Conservation (phyloP, 2,797 vertebrate species). For the Sphaeramia orbicularis region DNA sequence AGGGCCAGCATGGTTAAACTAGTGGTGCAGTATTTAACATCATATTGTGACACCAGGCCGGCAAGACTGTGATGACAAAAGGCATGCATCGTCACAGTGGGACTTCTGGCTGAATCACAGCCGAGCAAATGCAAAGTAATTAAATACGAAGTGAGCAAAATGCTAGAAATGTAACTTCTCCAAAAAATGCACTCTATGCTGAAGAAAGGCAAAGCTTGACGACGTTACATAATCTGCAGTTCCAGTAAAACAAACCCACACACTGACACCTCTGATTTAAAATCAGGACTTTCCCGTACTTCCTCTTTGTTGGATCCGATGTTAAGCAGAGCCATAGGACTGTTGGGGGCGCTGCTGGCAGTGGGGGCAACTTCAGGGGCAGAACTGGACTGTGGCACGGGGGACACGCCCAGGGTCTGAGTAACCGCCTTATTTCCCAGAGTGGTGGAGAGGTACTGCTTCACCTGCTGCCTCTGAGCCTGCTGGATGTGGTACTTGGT, state of each 20-base stretch:
- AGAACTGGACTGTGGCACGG: constrained; percentile 83
- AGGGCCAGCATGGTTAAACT: constrained; percentile 58
- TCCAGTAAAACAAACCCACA: constrained; percentile 36
- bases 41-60: constrained; percentile 76
- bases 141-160: constrained; percentile 52
- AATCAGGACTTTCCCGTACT: constrained; percentile 78
- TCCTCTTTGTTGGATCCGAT: constrained; percentile 93
- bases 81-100: constrained; percentile 57
- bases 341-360: constrained; percentile 89
- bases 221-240: constrained; percentile 46
- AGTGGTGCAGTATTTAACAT: constrained; percentile 77
- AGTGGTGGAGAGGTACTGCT: constrained; percentile 93
- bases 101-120: constrained; percentile 34
- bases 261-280: constrained; percentile 18
- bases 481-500: constrained; percentile 95
- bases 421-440: constrained; percentile 87
- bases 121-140: constrained; percentile 73
- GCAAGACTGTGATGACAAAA: constrained; percentile 55
- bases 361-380: constrained; percentile 79
- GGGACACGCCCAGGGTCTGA: constrained; percentile 84
- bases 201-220: constrained; percentile 24
- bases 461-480: constrained; percentile 93
- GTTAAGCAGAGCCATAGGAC: constrained; percentile 92
- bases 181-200: constrained; percentile 34
- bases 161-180: constrained; percentile 53